Percentiles rank a stretch among this genome's conserved stretches.
Evolutionary conservation across 37 sponge, comb jelly and placozoan species (phyloP).

Genomic region (Beroe forskalii): DNA sequence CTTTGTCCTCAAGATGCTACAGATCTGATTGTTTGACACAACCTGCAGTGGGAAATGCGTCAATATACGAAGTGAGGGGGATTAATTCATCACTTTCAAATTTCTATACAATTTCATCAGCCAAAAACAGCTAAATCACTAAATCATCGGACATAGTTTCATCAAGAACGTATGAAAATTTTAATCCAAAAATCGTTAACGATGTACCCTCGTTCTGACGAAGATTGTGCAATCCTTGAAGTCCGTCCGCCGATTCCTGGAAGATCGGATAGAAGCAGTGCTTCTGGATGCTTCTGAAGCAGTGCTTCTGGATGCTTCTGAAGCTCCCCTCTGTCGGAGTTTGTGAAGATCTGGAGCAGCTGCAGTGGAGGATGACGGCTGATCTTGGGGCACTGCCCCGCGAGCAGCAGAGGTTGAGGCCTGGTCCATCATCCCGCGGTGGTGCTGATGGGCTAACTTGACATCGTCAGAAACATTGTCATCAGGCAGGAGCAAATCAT

Average conservation of each 20-base stretch:
- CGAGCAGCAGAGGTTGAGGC: no score
- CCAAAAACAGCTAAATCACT: no score
- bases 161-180: no score
- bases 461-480: not conserved
- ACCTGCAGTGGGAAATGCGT: not conserved
- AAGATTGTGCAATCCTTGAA: not conserved
- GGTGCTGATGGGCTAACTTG: no score
- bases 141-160: no score
- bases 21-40: slow-evolving; percentile 48
- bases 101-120: no score
- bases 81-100: no score
- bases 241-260: no score
- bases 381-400: not conserved
- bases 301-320: not conserved
- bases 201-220: not conserved
- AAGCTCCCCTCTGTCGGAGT: not conserved
- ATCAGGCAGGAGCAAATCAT: not conserved
- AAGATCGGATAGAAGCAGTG: no score
- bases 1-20: not conserved
- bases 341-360: not conserved
- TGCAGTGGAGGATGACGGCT: not conserved
- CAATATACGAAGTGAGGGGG: no score
- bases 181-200: no score
- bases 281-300: not conserved
- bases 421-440: no score